Base-by-base conservation (phyloP, 2,797 vertebrate species). In the Danio kyathit region DNA sequence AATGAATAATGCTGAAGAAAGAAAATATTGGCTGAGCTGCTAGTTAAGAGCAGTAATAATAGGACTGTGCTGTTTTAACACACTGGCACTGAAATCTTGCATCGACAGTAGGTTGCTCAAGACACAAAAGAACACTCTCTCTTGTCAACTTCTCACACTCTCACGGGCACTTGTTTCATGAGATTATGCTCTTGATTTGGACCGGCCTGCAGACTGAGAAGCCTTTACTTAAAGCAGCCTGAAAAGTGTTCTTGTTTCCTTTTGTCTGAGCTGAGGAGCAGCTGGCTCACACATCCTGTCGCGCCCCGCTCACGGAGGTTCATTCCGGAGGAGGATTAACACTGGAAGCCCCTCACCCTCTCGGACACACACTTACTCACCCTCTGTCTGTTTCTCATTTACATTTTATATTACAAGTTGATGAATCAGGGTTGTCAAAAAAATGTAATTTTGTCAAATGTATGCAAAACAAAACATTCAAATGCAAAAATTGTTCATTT, bases 201-300 rank as follows among this genome's bases (percentile, higher is more conserved):
- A 71, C 77, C 13, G 10, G 5, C 72, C 79, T 83, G 80, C 65
- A 85, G 84, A 84, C 71, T 51, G 81, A 82, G 76, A 82, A 85
- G 88, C 85, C 89, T 92, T 90, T 88, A 89, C 88, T 92, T 93
- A 85, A 63, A 82, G 67, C 21, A 48, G 19, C 84, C 86, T 79
- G 84, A 87, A 92, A 88, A 88, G 88, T 89, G 89, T 93, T 90
- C 89, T 88, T 91, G 88, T 87, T 90, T 91, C 89, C 91, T 93
- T 83, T 94, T 94, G 93, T 94, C 87, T 92, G 89, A 91, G 90
- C 90, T 84, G 88, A 90, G 89, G 90, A 92, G 90, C 92, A 94
- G 93, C 92, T 93, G 93, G 90, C 83, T 88, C 90, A 85, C 87
- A 88, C 91, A 90, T 93, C 92, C 92, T 93, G 89, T 89, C 88